These are phyloP conservation scores for Stenchaetothrips biformis DNA, from an alignment of 2,888 invertebrate genomes.

Conservation along the genomic window DNA sequence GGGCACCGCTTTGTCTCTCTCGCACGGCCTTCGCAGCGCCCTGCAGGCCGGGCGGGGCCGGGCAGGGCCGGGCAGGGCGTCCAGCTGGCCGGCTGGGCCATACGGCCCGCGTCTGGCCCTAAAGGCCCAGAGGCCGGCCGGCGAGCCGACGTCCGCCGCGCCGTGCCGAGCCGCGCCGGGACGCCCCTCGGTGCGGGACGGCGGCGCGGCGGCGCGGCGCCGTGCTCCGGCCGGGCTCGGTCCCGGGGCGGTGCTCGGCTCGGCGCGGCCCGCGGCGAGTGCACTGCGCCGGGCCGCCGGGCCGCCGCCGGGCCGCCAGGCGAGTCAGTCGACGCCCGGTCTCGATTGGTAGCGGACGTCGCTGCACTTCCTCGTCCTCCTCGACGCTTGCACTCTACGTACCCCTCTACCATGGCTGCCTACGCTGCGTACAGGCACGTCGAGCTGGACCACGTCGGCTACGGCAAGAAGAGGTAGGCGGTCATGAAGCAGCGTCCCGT, in stretches of 20 bases:
- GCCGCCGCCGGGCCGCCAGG: slow-evolving; percentile 29
- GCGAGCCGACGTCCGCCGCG: slow-evolving; percentile 26
- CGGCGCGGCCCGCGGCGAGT: slow-evolving; percentile 31
- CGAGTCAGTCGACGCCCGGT: not conserved
- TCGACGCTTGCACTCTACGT: slow-evolving; percentile 9
- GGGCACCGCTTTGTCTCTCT: no score
- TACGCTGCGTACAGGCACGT: slow-evolving; percentile 91
- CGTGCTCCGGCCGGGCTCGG: not conserved
- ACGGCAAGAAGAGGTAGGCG: slow-evolving; percentile 90
- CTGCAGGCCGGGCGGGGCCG: not conserved
- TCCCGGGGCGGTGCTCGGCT: slow-evolving; percentile 33
- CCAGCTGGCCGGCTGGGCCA: no score
- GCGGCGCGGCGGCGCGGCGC: slow-evolving; percentile 36
- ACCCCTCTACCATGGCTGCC: slow-evolving; percentile 64
- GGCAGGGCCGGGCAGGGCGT: not conserved
- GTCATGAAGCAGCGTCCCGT: no score
- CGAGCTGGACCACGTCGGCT: slow-evolving; percentile 89
- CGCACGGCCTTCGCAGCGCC: no score
- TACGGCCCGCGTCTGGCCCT: no score
- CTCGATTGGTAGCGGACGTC: not conserved
- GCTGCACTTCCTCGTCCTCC: not conserved
- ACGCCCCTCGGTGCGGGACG: slow-evolving; percentile 52
- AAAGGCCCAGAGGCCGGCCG: not conserved
- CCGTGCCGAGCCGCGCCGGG: slow-evolving; percentile 40
- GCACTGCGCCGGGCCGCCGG: slow-evolving; percentile 28